Evolutionary conservation across 2,888 invertebrate species (phyloP), one percentile per base, ranked within the genome.

Genomic region (Lasioglossum leucozonium): DNA sequence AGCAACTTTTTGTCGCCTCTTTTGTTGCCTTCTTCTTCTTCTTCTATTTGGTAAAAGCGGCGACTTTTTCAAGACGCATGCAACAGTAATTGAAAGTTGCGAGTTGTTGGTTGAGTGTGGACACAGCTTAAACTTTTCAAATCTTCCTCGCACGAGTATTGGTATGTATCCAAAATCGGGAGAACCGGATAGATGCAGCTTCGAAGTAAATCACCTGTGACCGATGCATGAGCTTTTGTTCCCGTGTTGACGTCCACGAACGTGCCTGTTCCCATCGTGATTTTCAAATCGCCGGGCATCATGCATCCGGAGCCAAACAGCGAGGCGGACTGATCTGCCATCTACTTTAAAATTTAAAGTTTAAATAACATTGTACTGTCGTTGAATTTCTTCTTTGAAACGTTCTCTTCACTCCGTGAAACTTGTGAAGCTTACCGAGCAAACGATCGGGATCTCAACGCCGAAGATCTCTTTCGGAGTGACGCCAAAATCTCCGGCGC

Each of bases 251-350:
- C 96, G 94, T 98, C 97, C 69, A 99, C 95, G 95, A 99, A 99
- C 0, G 98, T 97, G 0, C 99, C 99, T 0, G 99, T 99, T 0
- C 99, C 99, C 95, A 99, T 96, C 0, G 99, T 99, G 3, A 99
- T 95, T 94, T 99, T 99, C 1, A 98, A 96, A 93, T 98, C 97
- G 42, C 98, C 98, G 0, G 96, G 95, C 4, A 96, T 95, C 93
- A 98, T 98, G 92, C 98, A 98, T 86, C 98, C 97, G 0, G 98
- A 97, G 8, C 99, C 99, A 96, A 98, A 98, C 95, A 98, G 96
- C 0, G 99, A 98, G 0, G 99, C 98, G 4, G 98, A 97, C 95
- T 99, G 98, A 94, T 99, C 98, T 22, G 98, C 97, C 96, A 98
- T 96, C 97, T 97, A 77, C 77, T 85, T 87, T 42, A n/a, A n/a